Evolutionary conservation across 2,113 vertebrate species (phyloP), one percentile per base, ranked within the genome.

Genomic region (Morone chrysops): DNA sequence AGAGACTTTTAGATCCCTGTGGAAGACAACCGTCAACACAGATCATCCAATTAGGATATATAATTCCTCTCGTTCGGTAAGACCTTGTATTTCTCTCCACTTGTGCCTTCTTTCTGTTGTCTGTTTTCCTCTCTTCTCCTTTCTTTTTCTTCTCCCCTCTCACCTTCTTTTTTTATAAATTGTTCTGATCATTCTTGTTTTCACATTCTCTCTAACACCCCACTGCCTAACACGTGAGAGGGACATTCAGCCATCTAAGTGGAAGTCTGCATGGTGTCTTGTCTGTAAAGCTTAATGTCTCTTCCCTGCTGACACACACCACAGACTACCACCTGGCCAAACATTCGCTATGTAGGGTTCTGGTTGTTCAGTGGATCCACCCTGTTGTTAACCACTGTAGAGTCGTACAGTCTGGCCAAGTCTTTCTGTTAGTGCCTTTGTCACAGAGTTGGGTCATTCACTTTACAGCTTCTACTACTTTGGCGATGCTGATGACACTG

Each of bases 281-380:
- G 82, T 87, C 83, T 87, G 50, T 69, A 67, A 85, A 80, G 82
- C 87, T 87, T 86, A 90, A 91, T 89, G 85, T 86, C 74, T 78
- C 83, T 40, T 87, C 68, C 87, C 88, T 36, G 89, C 90, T 85
- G 91, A 54, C 51, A 84, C 41, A 72, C 78, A 81, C 88, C 79
- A 63, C 80, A 85, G 82, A 86, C 83, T 41, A 76, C 78, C 86
- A 92, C 93, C 87, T 92, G 90, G 83, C 71, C 84, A 84, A 89
- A 83, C 83, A 86, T 86, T 81, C 22, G 22, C 69, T 57, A 56
- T n/a, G 45, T 20, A 66, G 68, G 36, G 45, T 60, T 79, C 51
- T 80, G 81, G 60, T 75, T 90, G 72, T 65, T 86, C 36, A 75
- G 63, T 12, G 61, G 70, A 78, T 85, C 77, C 78, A 75, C 73